Evolutionary conservation across 35 echinoderm and acorn worm genomes (phyloP).

Genomic region (Heliocidaris erythrogramma): DNA sequence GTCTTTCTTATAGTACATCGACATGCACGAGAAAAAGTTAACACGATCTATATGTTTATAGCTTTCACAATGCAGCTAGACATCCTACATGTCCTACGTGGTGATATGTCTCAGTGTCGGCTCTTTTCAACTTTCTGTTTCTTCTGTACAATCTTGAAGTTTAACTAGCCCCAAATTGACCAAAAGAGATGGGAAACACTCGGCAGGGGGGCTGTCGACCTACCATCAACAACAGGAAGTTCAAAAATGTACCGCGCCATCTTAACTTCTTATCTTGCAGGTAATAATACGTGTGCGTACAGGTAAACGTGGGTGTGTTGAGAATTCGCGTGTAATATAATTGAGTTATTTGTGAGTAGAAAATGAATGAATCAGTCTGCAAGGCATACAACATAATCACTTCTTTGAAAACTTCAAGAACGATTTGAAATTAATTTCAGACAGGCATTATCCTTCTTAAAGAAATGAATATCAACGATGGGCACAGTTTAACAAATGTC

Average conservation of each 20-base stretch:
- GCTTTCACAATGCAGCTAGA: too few species aligned
- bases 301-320: background rate
- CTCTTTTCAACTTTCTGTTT: background rate
- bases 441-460: too few species aligned
- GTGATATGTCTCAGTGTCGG: background rate
- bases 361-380: background rate
- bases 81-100: background rate
- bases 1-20: too few species aligned
- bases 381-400: too few species aligned
- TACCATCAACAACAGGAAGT: constrained; percentile 39
- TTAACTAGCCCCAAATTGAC: background rate
- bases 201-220: constrained; percentile 31
- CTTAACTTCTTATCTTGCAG: background rate
- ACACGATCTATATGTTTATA: too few species aligned
- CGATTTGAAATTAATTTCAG: too few species aligned
- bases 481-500: too few species aligned
- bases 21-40: too few species aligned
- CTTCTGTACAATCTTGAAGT: background rate
- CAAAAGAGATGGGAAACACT: constrained; percentile 10
- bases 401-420: too few species aligned
- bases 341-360: background rate
- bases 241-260: constrained; percentile 26
- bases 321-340: background rate
- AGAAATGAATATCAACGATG: too few species aligned
- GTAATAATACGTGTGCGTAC: background rate